Base-by-base conservation (phyloP, 30 jellyfish, hydroid and myxozoan genomes). In the Aurelia sp. region DNA sequence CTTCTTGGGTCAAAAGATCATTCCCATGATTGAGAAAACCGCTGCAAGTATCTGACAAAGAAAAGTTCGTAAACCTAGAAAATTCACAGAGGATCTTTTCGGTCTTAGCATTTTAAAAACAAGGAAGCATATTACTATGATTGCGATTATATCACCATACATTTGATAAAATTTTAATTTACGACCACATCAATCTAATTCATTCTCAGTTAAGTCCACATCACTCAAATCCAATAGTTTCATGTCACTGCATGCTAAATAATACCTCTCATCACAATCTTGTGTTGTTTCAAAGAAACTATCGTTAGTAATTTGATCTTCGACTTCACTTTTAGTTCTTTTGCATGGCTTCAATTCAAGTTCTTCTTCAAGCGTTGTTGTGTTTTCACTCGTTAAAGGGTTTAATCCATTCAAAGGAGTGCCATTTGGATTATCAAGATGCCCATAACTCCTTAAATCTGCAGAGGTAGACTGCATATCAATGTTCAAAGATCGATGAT, bases 121-220 rank as follows among this genome's bases (percentile, higher is more conserved):
- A 44, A 44, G 55, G 55, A 44, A 44, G 55, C 55, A 44, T 44
- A 10, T 44, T 44, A 44, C 55, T 12, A 44, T 44, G 15, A 8
- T 44, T 44, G 55, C 13, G 55, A 44, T 44, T 3, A 44, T 44
- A 44, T 44, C 55, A 44, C 55, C 55, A 44, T 44, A 44, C 15
- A 44, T 44, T 44, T 10, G 55, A 44, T 44, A 44, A 44, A 44
- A 44, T 44, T 44, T 55, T 1, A 62, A 23, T 18, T 57, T 63
- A 64, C 53, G 33, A 65, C 19, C 72, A 27, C 27, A 48, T 50
- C 40, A 81, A 48, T 81, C 90, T 13, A 81, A 70, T 19, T 81
- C 90, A 52, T 67, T 67, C 22, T 81, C 90, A 23, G 90, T 81
- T 3, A 37, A 37, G 3, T 37, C 48, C 15, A 80, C 62, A 40